These are phyloP conservation scores for Tetragonisca angustula DNA, from an alignment of 2,888 invertebrate genomes.

Conservation along the genomic window DNA sequence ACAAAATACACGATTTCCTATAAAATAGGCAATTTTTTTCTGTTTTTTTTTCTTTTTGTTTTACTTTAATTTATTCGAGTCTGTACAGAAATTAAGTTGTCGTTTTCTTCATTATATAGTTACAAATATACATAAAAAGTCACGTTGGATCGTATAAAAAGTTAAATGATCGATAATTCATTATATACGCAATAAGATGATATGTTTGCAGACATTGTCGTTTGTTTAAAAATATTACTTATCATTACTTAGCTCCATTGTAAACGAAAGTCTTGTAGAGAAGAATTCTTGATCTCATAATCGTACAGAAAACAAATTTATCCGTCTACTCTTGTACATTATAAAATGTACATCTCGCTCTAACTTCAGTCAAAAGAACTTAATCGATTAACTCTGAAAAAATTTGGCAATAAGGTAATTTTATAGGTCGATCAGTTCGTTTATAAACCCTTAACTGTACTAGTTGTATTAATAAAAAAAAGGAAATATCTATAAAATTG, in stretches of 20 bases:
- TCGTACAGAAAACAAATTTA: constrained; percentile 1
- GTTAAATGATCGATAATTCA: background rate
- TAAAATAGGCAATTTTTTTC: constrained; percentile 30
- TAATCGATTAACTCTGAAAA: constrained; percentile 1
- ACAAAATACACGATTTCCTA: background rate
- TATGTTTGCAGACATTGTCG: constrained; percentile 16
- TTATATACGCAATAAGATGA: constrained; percentile 3
- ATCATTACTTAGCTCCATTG: background rate
- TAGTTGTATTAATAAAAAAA: constrained; percentile 18
- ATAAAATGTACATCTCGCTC: background rate
- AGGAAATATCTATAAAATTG: constrained; percentile 56
- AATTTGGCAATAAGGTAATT: constrained; percentile 41
- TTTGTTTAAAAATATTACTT: constrained; percentile 9
- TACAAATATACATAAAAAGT: constrained; percentile 18
- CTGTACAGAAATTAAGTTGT: constrained; percentile 28
- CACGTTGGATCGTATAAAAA: background rate
- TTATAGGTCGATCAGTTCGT: constrained; percentile 12
- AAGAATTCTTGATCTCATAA: constrained; percentile 2
- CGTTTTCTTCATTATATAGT: background rate
- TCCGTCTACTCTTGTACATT: background rate
- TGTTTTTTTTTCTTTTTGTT: background rate
- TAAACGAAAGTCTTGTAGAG: constrained; percentile 10
- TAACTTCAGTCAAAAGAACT: constrained; percentile 20
- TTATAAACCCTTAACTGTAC: constrained; percentile 19
- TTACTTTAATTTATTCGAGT: constrained; percentile 9